A percentile compares a stretch with the other conserved stretches of the same genome.
These are phyloP conservation scores for Zaprionus ghesquierei DNA, from an alignment of 1,140 invertebrate genomes.

Conservation along the genomic window DNA sequence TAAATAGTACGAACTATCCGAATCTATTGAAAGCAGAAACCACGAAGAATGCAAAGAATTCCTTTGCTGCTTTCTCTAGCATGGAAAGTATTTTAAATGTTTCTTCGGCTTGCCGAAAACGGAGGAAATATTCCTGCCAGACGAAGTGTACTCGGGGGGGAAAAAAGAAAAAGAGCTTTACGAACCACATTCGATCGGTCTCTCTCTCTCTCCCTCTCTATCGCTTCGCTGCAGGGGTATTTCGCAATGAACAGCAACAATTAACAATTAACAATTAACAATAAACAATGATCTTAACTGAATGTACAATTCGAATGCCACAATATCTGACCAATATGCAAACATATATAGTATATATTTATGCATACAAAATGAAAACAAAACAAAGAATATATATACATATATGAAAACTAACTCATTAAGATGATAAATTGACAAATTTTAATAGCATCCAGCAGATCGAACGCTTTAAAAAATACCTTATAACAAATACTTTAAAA, in stretches of 20 bases:
- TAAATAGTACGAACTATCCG: constrained; percentile 4
- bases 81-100: constrained; percentile 21
- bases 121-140: no score
- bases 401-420: constrained; percentile 28
- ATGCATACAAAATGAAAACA: constrained; percentile 6
- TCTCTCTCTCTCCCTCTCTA: background rate
- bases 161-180: background rate
- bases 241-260: background rate
- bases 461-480: constrained; percentile 30
- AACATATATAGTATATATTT: constrained; percentile 27
- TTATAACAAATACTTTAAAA: background rate
- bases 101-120: constrained; percentile 2
- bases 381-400: no score
- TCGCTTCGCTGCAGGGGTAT: constrained; percentile 7
- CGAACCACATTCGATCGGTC: background rate
- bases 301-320: constrained; percentile 56
- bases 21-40: background rate
- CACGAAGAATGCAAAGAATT: background rate
- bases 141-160: no score
- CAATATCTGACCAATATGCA: constrained; percentile 53
- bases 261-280: constrained; percentile 16
- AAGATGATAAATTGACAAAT: constrained; percentile 56
- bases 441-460: constrained; percentile 51
- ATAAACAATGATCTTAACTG: constrained; percentile 49
- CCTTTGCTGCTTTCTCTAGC: background rate